Evolutionary conservation across 2,113 vertebrate genomes (phyloP).

Genomic region (Peromyscus maniculatus): DNA sequence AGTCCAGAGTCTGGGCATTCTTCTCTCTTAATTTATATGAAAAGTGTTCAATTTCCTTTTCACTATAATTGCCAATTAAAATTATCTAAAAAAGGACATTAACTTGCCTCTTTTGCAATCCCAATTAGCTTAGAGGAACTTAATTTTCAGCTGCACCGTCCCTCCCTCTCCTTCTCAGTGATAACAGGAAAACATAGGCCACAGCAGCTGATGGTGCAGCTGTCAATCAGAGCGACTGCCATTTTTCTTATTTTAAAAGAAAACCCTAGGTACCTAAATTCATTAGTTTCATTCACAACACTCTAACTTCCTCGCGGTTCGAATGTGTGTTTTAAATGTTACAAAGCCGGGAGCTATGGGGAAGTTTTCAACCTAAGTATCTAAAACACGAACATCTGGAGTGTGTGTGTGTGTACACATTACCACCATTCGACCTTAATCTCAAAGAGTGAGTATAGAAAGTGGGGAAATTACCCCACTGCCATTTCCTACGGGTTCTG

Average conservation of each 20-base stretch:
- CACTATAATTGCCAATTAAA: conserved; percentile 74
- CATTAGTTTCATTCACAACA: conserved; percentile 19
- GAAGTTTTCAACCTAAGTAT: neutral
- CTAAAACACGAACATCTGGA: neutral
- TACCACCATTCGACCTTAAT: neutral
- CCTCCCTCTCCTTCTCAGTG: conserved; percentile 16
- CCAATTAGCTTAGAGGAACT: conserved; percentile 62
- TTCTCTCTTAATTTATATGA: conserved; percentile 61
- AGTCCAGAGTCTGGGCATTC: conserved; percentile 31
- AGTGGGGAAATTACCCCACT: neutral
- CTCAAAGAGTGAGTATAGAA: neutral
- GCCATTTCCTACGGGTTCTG: neutral
- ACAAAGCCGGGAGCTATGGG: conserved; percentile 9
- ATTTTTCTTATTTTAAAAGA: neutral
- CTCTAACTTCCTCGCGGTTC: neutral
- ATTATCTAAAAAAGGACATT: conserved; percentile 54
- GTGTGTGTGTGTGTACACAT: neutral
- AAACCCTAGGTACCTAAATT: neutral
- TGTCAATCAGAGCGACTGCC: neutral
- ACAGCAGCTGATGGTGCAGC: neutral
- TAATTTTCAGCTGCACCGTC: conserved; percentile 57
- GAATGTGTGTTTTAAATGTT: neutral
- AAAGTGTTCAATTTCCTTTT: conserved; percentile 71
- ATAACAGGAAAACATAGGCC: conserved; percentile 45
- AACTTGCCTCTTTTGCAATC: conserved; percentile 49